Evolutionary conservation across 1,140 invertebrate genomes (phyloP).

Genomic region (Dysdera silvatica): DNA sequence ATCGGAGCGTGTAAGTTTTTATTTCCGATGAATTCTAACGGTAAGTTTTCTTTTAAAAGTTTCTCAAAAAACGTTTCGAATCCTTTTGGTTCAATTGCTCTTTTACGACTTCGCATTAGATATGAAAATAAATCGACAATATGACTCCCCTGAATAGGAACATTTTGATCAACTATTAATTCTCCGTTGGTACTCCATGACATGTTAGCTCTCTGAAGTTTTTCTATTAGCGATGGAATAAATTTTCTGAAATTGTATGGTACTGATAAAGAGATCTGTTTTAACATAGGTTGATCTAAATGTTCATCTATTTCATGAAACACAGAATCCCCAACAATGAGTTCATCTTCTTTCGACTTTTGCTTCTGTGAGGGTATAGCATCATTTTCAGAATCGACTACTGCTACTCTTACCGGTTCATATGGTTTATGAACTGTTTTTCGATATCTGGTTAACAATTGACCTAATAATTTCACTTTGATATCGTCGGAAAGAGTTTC

Average conservation of each 20-base stretch:
- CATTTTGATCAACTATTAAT: background rate
- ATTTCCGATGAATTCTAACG: background rate
- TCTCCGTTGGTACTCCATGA: background rate
- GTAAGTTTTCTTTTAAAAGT: background rate
- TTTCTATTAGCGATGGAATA: conserved; percentile 4
- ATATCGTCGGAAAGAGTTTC: background rate
- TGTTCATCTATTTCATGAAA: no score
- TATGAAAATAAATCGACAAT: background rate
- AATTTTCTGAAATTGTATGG: background rate
- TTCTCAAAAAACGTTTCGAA: background rate
- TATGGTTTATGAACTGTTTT: background rate
- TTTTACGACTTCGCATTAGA: background rate
- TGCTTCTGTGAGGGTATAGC: background rate
- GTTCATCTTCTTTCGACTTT: background rate
- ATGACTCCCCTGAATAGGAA: background rate
- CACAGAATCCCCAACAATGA: background rate
- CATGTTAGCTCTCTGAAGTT: background rate
- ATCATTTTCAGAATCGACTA: background rate
- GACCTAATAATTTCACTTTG: conserved; percentile 10
- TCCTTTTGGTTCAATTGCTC: background rate
- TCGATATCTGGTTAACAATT: background rate
- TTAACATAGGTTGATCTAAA: no score
- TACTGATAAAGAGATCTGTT: background rate
- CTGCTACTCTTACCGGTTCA: background rate
- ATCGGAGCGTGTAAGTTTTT: background rate